phyloP scores from a whole-genome alignment of 2,888 invertebrate genomes.

The Ophion ellenae region DNA sequence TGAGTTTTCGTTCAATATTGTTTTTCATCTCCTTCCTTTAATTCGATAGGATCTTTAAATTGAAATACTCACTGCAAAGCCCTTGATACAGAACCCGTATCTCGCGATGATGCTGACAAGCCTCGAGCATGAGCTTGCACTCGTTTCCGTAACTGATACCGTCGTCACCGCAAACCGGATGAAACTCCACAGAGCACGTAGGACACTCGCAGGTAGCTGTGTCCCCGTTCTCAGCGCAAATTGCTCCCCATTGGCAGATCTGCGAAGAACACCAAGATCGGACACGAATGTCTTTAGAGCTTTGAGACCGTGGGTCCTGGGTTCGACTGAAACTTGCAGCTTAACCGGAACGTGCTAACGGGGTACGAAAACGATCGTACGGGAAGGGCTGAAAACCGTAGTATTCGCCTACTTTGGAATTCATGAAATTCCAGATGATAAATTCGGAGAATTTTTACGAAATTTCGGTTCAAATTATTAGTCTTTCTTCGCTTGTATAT shows the following conservation, averaged over 20 bases:
- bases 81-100: constrained; percentile 92
- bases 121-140: constrained; percentile 92
- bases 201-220: constrained; percentile 94
- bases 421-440: neutral
- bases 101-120: constrained; percentile 90
- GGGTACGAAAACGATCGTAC: neutral
- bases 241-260: constrained; percentile 92
- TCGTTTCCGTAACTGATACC: constrained; percentile 93
- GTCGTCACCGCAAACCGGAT: constrained; percentile 93
- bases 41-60: neutral
- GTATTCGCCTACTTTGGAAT: neutral
- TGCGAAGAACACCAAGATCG: constrained; percentile 76
- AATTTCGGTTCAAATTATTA: neutral
- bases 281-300: constrained; percentile 42
- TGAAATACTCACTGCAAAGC: constrained; percentile 91
- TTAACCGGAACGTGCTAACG: constrained; percentile 16
- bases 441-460: neutral
- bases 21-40: neutral
- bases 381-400: neutral
- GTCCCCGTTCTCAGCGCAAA: constrained; percentile 88
- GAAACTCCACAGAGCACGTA: constrained; percentile 92
- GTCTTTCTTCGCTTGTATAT: no score
- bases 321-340: constrained; percentile 26
- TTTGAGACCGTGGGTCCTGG: neutral
- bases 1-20: neutral